Percentiles rank a stretch among this genome's conserved stretches.
Evolutionary conservation across 2,888 invertebrate genomes (phyloP).

Genomic region (Eurois occulta): DNA sequence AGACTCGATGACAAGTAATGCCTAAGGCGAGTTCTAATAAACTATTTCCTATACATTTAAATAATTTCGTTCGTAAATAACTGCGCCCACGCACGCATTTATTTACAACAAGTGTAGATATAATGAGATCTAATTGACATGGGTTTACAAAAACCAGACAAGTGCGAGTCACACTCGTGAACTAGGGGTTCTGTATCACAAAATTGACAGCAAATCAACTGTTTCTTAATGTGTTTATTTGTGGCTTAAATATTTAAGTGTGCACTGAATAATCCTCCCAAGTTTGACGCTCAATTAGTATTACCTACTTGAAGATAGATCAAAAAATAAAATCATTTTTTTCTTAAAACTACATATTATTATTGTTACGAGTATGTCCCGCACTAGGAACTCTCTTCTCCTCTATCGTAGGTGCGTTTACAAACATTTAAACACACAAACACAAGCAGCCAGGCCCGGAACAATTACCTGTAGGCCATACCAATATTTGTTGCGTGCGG

Average conservation of each 20-base stretch:
- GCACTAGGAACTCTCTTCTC: too few species aligned
- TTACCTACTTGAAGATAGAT: too few species aligned
- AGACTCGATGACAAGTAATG: slow-evolving; percentile 29
- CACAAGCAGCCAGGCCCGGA: too few species aligned
- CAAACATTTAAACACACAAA: too few species aligned
- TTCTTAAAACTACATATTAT: too few species aligned
- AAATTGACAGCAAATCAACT: not conserved
- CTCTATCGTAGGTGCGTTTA: not conserved
- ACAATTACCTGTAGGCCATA: too few species aligned
- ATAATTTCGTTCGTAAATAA: slow-evolving; percentile 60
- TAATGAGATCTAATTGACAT: slow-evolving; percentile 62
- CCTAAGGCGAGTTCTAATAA: slow-evolving; percentile 40
- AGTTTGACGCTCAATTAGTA: not conserved
- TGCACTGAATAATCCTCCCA: not conserved
- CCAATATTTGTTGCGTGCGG: too few species aligned
- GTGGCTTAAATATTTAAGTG: too few species aligned
- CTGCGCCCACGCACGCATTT: slow-evolving; percentile 62
- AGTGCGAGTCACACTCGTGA: not conserved
- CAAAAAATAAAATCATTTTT: too few species aligned
- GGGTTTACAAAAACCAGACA: slow-evolving; percentile 15
- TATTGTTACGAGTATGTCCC: too few species aligned
- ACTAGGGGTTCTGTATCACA: not conserved
- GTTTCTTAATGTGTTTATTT: not conserved
- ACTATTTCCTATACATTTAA: slow-evolving; percentile 54
- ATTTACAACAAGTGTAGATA: slow-evolving; percentile 45